Base-by-base conservation (phyloP, 2,113 vertebrate genomes). In the Rhinolophus sinicus region DNA sequence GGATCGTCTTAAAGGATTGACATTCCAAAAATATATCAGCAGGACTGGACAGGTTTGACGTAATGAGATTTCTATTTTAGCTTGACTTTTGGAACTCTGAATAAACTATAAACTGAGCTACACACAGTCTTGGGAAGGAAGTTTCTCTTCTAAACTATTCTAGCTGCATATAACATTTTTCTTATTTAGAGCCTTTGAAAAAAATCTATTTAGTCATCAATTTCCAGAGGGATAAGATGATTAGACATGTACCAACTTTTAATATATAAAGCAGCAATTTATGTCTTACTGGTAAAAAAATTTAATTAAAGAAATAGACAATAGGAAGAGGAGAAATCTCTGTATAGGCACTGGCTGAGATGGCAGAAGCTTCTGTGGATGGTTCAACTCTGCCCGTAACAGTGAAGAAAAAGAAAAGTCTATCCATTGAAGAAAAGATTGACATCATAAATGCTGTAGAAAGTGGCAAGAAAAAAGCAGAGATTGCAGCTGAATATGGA, bases 381-480 rank as follows among this genome's bases (percentile, higher is more conserved):
- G 30, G 96, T 9, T 54, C 65, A 35, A 4, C 96, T 65, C 78
- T 90, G 0, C 91, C 96, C 0, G 0, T 6, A 0, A 97, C 75
- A 38, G 96, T 94, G 70, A 98, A 98, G 97, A 98, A 95, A 96
- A 98, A 99, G 88, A 98, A 98, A 94, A 99, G 98, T 93, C 75
- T 99, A 0, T 98, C 98, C n/a, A 98, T 99, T 6, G 98, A 99
- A 94, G 98, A 98, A 67, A 99, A 99, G 95, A 94, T 99, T 0
- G 98, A 97, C 88, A 99, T 99, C 88, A 98, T 99, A 64, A 98
- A 96, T 3, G 98, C 98, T 1, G 98, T 99, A 84, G 98, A 99
- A 96, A 98, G 98, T 2, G 98, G 98, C 52, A 88, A 97, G 98
- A 98, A 98, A 19, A 98, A 99, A 94, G 97, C 98, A 84, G 98